phyloP scores from a whole-genome alignment of 1,140 invertebrate species.

The Dysdera silvatica region DNA sequence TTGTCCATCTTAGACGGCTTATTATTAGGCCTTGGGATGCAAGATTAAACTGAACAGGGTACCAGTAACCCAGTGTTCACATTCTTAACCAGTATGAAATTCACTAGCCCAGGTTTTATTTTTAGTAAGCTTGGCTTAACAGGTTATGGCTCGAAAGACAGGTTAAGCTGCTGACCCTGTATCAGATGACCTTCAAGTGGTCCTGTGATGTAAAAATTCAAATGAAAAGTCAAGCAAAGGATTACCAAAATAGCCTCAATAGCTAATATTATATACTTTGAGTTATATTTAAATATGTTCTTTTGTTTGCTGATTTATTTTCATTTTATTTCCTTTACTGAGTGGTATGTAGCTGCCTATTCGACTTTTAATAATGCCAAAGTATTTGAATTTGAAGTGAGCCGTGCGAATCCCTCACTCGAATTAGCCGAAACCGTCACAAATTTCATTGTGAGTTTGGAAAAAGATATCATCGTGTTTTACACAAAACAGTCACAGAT shows the following conservation, averaged over 20 bases:
- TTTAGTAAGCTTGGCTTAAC: too few species aligned
- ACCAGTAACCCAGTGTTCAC: too few species aligned
- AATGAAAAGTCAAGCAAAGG: neutral
- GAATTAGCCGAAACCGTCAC: neutral
- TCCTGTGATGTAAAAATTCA: too few species aligned
- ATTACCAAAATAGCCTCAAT: neutral
- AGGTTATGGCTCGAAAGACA: too few species aligned
- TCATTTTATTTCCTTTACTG: slow-evolving; percentile 4
- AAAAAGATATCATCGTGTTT: neutral
- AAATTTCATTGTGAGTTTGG: slow-evolving; percentile 10
- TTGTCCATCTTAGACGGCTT: too few species aligned
- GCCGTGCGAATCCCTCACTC: neutral
- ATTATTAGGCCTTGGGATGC: too few species aligned
- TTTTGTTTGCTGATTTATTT: neutral
- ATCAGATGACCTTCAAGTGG: too few species aligned
- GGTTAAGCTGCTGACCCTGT: too few species aligned
- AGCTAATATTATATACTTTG: neutral
- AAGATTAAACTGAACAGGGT: too few species aligned
- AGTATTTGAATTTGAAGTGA: slow-evolving; percentile 5
- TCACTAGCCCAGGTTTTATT: too few species aligned
- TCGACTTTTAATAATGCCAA: slow-evolving; percentile 19
- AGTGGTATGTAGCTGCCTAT: slow-evolving; percentile 8
- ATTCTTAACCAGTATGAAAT: too few species aligned
- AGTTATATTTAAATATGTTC: neutral
- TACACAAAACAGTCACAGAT: neutral